A percentile compares a stretch with the other conserved stretches of the same genome.
These are phyloP conservation scores for Sicus ferrugineus DNA, from an alignment of 2,888 invertebrate species.

Conservation along the genomic window DNA sequence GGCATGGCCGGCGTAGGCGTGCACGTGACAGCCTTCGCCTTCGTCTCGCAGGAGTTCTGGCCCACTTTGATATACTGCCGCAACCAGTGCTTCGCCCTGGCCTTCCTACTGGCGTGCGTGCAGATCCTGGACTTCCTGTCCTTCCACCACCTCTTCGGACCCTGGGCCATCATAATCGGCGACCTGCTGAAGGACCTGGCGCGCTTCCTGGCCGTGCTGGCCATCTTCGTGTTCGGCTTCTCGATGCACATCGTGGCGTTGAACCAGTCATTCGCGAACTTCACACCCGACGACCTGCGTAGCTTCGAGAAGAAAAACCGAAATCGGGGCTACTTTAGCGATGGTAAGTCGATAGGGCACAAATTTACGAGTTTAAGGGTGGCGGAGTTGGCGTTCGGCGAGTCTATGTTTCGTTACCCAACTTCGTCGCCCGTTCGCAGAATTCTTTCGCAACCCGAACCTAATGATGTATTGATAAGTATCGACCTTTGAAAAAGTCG, in stretches of 20 bases:
- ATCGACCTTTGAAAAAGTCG: constrained; percentile 45
- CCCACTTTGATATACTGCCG: constrained; percentile 91
- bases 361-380: not conserved
- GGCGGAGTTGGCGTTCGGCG: not conserved
- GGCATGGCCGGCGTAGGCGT: constrained; percentile 90
- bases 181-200: constrained; percentile 92
- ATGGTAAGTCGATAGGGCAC: constrained; percentile 70
- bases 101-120: constrained; percentile 94
- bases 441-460: constrained; percentile 20
- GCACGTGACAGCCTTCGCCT: constrained; percentile 83
- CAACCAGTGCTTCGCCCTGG: constrained; percentile 96
- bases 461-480: constrained; percentile 60
- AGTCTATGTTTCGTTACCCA: no score
- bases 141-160: constrained; percentile 98
- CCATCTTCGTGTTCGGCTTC: constrained; percentile 98
- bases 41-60: constrained; percentile 75
- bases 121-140: constrained; percentile 97
- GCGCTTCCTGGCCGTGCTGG: constrained; percentile 95
- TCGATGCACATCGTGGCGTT: constrained; percentile 96
- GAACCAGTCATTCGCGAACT: constrained; percentile 89
- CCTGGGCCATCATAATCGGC: constrained; percentile 99
- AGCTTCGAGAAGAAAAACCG: constrained; percentile 68
- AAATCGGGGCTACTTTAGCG: constrained; percentile 71
- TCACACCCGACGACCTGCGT: constrained; percentile 70
- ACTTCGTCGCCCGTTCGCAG: not conserved